These are phyloP conservation scores for Daboia siamensis DNA, from an alignment of 2,113 vertebrate genomes.

Conservation along the genomic window DNA sequence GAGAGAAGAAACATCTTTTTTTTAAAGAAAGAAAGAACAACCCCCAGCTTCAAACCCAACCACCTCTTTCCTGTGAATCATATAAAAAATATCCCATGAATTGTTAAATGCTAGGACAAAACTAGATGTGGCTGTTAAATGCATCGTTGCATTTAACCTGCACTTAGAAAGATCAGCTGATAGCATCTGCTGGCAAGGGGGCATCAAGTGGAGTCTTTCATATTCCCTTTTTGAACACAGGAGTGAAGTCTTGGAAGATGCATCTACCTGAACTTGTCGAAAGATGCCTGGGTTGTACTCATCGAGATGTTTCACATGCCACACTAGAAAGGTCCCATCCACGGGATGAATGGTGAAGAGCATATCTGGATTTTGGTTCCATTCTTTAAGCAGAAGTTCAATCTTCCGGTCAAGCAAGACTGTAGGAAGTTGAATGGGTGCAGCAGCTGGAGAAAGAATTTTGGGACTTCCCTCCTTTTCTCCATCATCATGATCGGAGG, in stretches of 20 bases:
- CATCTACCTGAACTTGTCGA: constrained; percentile 92
- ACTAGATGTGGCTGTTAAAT: background rate
- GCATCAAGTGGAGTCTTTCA: background rate
- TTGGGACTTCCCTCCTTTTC: constrained; percentile 90
- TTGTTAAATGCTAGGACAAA: background rate
- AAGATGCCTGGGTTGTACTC: constrained; percentile 97
- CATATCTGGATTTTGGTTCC: constrained; percentile 97
- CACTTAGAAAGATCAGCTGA: background rate
- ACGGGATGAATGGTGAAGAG: constrained; percentile 93
- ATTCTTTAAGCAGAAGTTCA: constrained; percentile 86
- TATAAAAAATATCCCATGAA: background rate
- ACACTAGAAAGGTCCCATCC: constrained; percentile 95
- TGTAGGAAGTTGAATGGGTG: constrained; percentile 84
- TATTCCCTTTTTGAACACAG: background rate
- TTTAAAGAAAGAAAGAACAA: background rate
- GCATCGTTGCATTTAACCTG: background rate
- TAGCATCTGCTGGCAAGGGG: background rate
- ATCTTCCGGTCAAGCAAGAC: constrained; percentile 92
- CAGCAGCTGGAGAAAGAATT: constrained; percentile 73
- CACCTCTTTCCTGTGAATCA: background rate
- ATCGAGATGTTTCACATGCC: constrained; percentile 97
- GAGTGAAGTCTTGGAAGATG: background rate
- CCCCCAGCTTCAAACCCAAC: background rate
- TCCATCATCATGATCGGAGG: constrained; percentile 88
- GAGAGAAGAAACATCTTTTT: background rate